Percentiles rank a stretch among this genome's conserved stretches.
These are phyloP conservation scores for Vicugna pacos DNA, from an alignment of 2,113 vertebrate genomes.

Conservation along the genomic window DNA sequence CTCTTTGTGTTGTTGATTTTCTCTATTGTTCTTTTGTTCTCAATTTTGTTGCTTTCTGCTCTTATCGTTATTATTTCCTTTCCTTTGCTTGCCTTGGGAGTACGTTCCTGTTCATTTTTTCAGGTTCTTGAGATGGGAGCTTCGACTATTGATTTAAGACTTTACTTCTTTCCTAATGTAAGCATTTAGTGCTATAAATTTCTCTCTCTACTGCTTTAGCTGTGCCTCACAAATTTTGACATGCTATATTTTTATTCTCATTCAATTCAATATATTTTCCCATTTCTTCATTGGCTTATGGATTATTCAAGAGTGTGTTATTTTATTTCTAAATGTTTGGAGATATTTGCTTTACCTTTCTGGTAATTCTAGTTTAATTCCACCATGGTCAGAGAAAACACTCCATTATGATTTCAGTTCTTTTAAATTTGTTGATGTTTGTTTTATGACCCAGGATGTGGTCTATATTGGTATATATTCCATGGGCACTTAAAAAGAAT, in stretches of 20 bases:
- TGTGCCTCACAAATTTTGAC: neutral
- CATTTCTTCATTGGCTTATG: neutral
- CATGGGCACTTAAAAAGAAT: conserved; percentile 19
- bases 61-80: conserved; percentile 29
- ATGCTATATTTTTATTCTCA: neutral
- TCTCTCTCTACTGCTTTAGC: neutral
- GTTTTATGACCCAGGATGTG: conserved; percentile 17
- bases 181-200: neutral
- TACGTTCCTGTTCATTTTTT: neutral
- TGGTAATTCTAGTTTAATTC: conserved; percentile 20
- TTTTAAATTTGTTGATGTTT: conserved; percentile 33
- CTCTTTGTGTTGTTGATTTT: conserved; percentile 47
- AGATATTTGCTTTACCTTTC: neutral
- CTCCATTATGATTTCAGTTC: neutral
- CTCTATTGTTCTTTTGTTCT: conserved; percentile 8
- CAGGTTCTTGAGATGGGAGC: neutral
- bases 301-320: conserved; percentile 14
- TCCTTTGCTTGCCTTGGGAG: conserved; percentile 3
- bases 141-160: neutral
- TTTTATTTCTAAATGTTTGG: conserved; percentile 36
- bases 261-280: conserved; percentile 32
- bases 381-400: neutral
- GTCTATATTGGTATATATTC: neutral
- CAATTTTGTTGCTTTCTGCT: conserved; percentile 41
- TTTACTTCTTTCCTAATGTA: conserved; percentile 30